Evolutionary conservation across 1,140 invertebrate genomes (phyloP).

Genomic region (Drosophila tropicalis): DNA sequence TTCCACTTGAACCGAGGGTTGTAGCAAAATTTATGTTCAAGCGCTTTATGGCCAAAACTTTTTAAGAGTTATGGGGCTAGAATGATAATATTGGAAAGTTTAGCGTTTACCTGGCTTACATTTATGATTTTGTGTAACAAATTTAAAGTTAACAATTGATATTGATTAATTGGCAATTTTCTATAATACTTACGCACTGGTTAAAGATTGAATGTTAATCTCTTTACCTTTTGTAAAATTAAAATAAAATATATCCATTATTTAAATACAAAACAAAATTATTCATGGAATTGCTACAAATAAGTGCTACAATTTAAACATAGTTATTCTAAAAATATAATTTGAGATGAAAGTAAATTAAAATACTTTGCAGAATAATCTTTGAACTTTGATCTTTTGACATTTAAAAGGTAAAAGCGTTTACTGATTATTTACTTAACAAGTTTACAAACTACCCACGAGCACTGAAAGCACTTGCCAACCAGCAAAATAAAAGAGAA

Average conservation of each 20-base stretch:
- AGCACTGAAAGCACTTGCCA: conserved; percentile 17
- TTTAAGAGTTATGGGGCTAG: neutral
- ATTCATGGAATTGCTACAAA: too few species aligned
- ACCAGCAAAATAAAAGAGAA: conserved; percentile 11
- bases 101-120: neutral
- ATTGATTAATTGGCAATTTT: neutral
- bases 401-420: neutral
- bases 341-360: too few species aligned
- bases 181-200: neutral
- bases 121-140: neutral
- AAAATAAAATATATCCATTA: too few species aligned
- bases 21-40: neutral
- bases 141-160: neutral
- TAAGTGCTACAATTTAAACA: too few species aligned
- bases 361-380: too few species aligned
- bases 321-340: too few species aligned
- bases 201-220: too few species aligned
- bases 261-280: too few species aligned
- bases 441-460: conserved; percentile 25
- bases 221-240: too few species aligned
- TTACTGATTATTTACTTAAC: too few species aligned
- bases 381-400: neutral
- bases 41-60: neutral
- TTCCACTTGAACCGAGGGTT: conserved; percentile 2
- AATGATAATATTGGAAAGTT: neutral